Conservation (phyloP, 2,113 vertebrate species). For the Agelaius tricolor region DNA sequence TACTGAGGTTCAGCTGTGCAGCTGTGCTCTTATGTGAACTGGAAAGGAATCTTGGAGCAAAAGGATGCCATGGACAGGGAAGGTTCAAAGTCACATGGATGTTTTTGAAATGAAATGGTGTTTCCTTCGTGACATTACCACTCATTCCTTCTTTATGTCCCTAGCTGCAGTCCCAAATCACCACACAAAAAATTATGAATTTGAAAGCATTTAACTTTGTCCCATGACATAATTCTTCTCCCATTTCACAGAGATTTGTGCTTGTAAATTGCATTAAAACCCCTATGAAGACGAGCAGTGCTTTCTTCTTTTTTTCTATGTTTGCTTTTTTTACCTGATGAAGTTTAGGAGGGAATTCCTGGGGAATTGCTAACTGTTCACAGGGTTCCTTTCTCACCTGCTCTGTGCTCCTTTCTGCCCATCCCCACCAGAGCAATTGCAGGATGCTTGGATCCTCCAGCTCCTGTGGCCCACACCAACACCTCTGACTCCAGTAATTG, state of each 20-base stretch:
- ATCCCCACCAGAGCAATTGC: fast-evolving
- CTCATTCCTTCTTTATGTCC: neutral
- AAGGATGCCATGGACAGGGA: neutral
- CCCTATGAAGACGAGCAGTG: fast-evolving
- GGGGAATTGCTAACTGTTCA: neutral
- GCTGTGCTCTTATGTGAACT: neutral
- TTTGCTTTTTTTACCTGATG: neutral
- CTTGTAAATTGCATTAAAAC: neutral
- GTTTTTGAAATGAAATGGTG: neutral
- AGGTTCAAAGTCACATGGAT: neutral
- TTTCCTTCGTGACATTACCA: neutral
- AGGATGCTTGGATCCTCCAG: neutral
- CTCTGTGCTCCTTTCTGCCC: neutral
- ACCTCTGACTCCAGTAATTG: neutral
- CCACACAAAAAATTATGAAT: neutral
- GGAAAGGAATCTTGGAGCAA: neutral
- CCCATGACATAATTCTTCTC: neutral
- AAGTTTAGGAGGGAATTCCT: neutral
- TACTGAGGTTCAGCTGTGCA: neutral
- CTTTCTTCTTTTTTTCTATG: neutral
- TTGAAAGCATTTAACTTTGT: neutral
- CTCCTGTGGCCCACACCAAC: neutral
- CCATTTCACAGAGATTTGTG: neutral
- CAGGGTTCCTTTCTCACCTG: neutral
- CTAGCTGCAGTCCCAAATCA: neutral